Conservation (phyloP, 2,888 invertebrate species). For the Latrodectus hesperus region DNA sequence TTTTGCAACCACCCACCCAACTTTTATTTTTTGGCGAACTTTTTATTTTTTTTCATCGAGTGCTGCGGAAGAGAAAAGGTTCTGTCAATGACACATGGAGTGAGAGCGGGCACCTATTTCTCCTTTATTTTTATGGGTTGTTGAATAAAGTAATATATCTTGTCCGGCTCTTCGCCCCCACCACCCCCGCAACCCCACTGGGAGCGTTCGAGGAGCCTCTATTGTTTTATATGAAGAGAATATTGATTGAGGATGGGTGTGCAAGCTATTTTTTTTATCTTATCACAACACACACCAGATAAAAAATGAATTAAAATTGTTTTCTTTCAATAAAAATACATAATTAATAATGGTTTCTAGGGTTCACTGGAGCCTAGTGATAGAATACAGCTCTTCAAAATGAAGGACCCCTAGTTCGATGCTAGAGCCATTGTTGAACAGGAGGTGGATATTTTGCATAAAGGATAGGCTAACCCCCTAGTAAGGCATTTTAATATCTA, state of each 20-base stretch:
- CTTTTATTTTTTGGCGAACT: conserved; percentile 30
- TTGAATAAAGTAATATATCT: conserved; percentile 68
- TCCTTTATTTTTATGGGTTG: conserved; percentile 67
- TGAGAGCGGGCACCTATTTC: conserved; percentile 37
- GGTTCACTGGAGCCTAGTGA: no score
- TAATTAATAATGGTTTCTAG: no score
- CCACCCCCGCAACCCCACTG: background rate
- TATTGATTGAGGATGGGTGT: background rate
- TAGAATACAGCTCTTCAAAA: no score
- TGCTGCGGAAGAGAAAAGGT: conserved; percentile 7
- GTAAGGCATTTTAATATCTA: no score
- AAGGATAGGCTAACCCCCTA: no score
- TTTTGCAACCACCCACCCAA: background rate
- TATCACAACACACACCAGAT: no score
- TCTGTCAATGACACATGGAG: conserved; percentile 64
- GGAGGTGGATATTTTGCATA: no score
- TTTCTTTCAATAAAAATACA: no score
- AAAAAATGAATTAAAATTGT: no score
- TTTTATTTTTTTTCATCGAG: conserved; percentile 7
- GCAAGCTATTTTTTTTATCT: no score
- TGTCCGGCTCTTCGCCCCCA: conserved; percentile 36
- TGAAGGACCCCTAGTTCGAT: no score
- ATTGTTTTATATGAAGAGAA: conserved; percentile 5
- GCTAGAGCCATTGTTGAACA: no score
- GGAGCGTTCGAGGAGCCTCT: background rate